phyloP scores from a whole-genome alignment of 2,113 vertebrate genomes.

The Podarcis muralis region DNA sequence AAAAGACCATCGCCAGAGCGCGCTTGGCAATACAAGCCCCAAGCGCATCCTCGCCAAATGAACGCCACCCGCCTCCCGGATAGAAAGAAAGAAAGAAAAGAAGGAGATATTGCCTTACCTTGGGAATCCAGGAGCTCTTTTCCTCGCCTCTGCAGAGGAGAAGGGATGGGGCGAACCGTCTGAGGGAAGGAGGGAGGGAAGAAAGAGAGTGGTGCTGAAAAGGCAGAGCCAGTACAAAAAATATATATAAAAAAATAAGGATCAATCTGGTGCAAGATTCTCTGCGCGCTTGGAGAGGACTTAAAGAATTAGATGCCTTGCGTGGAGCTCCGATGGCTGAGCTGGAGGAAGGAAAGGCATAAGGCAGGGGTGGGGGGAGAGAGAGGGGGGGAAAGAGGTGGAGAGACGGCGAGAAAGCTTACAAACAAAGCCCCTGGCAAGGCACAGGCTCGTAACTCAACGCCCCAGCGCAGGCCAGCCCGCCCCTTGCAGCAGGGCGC shows the following conservation, averaged over 20 bases:
- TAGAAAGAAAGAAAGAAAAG: neutral
- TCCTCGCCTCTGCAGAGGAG: neutral
- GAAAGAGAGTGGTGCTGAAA: neutral
- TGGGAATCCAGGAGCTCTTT: neutral
- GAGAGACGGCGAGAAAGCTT: neutral
- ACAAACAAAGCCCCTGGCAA: constrained; percentile 14
- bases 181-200: too few species aligned
- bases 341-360: neutral
- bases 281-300: neutral
- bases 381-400: neutral
- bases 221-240: too few species aligned
- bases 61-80: neutral
- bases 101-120: neutral
- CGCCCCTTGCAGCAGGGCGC: neutral
- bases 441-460: constrained; percentile 1
- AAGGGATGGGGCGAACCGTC: neutral
- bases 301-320: neutral
- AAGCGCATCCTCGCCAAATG: neutral
- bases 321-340: neutral
- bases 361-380: neutral
- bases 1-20: neutral
- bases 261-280: neutral
- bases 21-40: too few species aligned
- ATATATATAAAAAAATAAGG: too few species aligned
- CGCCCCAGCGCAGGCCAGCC: constrained; percentile 5